phyloP scores from a whole-genome alignment of 2,888 invertebrate genomes.

The Agonum fuliginosum region DNA sequence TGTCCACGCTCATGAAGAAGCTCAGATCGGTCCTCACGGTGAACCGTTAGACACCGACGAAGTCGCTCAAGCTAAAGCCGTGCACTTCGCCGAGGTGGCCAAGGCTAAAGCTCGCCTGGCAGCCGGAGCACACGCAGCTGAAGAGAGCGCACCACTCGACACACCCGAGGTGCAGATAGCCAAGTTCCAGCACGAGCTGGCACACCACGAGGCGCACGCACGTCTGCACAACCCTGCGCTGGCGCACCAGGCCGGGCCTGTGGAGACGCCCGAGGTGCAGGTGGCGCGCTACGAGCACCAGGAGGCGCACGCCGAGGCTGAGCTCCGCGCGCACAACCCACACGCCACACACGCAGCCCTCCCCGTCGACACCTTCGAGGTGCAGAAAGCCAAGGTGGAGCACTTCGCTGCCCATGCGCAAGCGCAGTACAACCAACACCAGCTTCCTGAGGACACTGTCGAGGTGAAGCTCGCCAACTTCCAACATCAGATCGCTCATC shows the following conservation, averaged over 20 bases:
- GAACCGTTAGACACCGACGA: slow-evolving; percentile 48
- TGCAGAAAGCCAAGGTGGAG: slow-evolving; percentile 42
- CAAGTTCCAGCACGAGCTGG: slow-evolving; percentile 29
- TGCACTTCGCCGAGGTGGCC: slow-evolving; percentile 49
- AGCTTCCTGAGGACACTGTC: not conserved
- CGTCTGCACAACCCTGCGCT: slow-evolving; percentile 22
- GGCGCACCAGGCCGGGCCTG: not conserved
- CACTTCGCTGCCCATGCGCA: slow-evolving; percentile 35
- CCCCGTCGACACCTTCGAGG: slow-evolving; percentile 41
- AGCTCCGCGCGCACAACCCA: slow-evolving; percentile 23
- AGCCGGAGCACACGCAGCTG: slow-evolving; percentile 8
- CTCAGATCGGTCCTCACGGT: slow-evolving; percentile 38
- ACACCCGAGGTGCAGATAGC: slow-evolving; percentile 49
- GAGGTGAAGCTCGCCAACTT: slow-evolving; percentile 2
- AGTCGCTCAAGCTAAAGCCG: slow-evolving; percentile 38
- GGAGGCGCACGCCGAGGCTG: slow-evolving; percentile 42
- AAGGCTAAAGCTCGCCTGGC: slow-evolving; percentile 29
- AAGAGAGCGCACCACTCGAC: slow-evolving; percentile 40
- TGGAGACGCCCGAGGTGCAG: slow-evolving; percentile 48
- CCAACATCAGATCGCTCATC: slow-evolving; percentile 6
- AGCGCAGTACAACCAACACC: not conserved
- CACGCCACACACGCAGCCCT: slow-evolving; percentile 26
- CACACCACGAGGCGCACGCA: slow-evolving; percentile 19
- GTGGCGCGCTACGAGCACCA: slow-evolving; percentile 49
- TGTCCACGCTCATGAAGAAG: slow-evolving; percentile 2